Percentiles rank a stretch among this genome's conserved stretches.
phyloP scores from a whole-genome alignment of 2,113 vertebrate species.

The Mesembrinibis cayennensis region DNA sequence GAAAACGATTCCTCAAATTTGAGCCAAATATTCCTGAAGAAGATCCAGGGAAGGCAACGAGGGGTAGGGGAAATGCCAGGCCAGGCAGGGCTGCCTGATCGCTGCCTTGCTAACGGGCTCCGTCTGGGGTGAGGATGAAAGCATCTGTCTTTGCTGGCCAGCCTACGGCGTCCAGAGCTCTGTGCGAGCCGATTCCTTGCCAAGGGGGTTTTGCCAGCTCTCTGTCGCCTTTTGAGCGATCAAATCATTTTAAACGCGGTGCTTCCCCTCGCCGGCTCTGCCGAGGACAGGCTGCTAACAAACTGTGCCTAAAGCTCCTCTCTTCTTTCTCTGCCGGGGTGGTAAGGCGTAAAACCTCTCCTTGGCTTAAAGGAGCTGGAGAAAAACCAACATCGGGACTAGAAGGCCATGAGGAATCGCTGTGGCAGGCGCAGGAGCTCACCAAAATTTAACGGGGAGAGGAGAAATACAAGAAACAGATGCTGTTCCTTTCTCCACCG shows the following conservation, averaged over 20 bases:
- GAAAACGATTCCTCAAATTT: neutral
- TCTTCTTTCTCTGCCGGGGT: neutral
- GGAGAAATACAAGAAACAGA: neutral
- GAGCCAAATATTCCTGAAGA: neutral
- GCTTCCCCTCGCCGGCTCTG: neutral
- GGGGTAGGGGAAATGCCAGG: neutral
- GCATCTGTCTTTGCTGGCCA: neutral
- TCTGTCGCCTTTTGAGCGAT: neutral
- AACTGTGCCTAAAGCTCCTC: neutral
- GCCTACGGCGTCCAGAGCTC: neutral
- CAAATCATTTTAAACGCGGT: neutral
- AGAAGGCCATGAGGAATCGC: neutral
- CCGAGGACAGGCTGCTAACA: neutral
- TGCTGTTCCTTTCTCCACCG: neutral
- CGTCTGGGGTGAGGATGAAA: neutral
- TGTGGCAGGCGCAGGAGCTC: neutral
- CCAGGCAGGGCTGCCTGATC: neutral
- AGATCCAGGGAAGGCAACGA: neutral
- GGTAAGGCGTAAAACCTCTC: neutral
- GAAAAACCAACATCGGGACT: neutral
- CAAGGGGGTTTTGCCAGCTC: neutral
- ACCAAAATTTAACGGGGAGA: accelerated
- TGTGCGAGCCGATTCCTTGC: neutral
- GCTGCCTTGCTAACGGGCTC: neutral
- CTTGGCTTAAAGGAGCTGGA: neutral